Conservation (phyloP, 2,797 vertebrate genomes). For the Fundulus diaphanus region DNA sequence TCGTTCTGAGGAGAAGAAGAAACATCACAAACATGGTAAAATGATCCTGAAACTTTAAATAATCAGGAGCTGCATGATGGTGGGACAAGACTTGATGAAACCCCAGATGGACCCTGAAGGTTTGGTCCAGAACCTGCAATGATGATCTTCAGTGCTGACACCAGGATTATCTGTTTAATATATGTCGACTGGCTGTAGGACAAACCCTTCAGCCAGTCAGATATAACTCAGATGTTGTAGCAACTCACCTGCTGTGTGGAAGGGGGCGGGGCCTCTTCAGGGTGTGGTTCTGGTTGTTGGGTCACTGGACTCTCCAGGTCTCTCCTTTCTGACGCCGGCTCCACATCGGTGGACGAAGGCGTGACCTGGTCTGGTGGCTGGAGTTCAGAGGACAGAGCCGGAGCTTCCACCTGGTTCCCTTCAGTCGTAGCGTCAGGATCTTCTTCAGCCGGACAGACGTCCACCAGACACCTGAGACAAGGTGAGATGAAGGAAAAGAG, state of each 20-base stretch:
- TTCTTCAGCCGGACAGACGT: conserved; percentile 51
- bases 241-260: conserved; percentile 56
- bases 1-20: conserved; percentile 46
- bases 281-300: conserved; percentile 51
- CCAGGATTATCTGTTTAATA: background rate
- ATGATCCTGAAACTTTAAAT: background rate
- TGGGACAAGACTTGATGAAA: background rate
- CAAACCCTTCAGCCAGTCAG: background rate
- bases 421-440: background rate
- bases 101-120: background rate
- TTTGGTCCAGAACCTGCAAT: too few species aligned
- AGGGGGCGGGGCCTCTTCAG: conserved; percentile 5
- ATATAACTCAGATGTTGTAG: background rate
- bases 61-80: background rate
- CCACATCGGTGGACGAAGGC: conserved; percentile 29
- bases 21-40: background rate
- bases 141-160: background rate
- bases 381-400: conserved; percentile 3
- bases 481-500: background rate
- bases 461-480: conserved; percentile 58
- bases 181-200: background rate
- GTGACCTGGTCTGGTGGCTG: background rate
- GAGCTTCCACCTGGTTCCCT: background rate
- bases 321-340: conserved; percentile 37
- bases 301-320: conserved; percentile 31